These are phyloP conservation scores for Calyptomena viridis DNA, from an alignment of 2,113 vertebrate species.

Conservation along the genomic window DNA sequence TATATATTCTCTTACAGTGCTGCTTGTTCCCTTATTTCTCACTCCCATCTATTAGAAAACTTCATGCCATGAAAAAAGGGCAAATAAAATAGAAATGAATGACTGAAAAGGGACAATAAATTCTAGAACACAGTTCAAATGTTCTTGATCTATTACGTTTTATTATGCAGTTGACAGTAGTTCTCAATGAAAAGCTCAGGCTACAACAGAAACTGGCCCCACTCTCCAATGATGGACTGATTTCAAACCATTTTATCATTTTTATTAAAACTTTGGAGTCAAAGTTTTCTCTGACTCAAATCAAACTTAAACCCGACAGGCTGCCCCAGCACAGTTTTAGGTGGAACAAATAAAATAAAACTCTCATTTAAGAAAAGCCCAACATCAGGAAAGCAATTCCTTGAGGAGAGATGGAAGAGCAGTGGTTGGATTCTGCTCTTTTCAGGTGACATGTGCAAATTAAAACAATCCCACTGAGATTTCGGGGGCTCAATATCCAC, in stretches of 20 bases:
- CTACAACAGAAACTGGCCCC: background rate
- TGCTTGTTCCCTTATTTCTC: background rate
- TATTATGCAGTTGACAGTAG: background rate
- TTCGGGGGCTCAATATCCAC: background rate
- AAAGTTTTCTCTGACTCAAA: background rate
- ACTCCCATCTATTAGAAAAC: background rate
- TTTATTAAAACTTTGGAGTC: background rate
- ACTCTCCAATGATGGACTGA: background rate
- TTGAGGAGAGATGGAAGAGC: background rate
- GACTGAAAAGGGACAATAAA: background rate
- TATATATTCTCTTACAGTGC: background rate
- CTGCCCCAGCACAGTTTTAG: background rate
- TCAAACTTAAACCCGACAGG: background rate
- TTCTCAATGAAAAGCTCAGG: background rate
- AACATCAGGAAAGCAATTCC: background rate
- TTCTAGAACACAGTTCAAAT: background rate
- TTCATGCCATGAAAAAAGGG: background rate
- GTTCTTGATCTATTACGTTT: background rate
- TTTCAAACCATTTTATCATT: background rate
- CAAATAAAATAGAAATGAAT: background rate
- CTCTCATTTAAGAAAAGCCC: background rate
- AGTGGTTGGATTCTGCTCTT: fast-evolving
- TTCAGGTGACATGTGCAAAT: background rate
- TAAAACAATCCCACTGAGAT: background rate
- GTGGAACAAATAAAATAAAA: background rate